Base-by-base conservation (phyloP, 2,113 vertebrate species). In the Sitta europaea region DNA sequence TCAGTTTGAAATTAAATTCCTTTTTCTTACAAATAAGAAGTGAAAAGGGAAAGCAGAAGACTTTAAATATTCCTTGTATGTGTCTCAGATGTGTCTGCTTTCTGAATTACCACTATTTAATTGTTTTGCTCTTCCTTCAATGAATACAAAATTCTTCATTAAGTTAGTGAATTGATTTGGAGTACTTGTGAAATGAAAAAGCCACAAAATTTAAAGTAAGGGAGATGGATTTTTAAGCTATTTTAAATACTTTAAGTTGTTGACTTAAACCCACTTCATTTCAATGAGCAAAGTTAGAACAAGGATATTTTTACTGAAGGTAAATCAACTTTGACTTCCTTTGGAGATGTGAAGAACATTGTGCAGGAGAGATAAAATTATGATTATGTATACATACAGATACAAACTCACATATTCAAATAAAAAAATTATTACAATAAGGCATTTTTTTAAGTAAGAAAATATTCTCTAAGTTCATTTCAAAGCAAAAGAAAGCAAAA, bases 311-410 rank as follows among this genome's bases (percentile, higher is more conserved):
- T 70, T 51, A n/a, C 10, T 45, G 38, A 72, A 42, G 14, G 11
- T 71, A 35, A 67, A 42, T 68, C 23, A 75, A 33, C 4, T 12
- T 82, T 62, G 18, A 31, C 7, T 2, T 86, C 10, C 20, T 74
- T 40, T 74, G 36, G 40, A 73, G n/a, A 79, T 40, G 6, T 27
- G n/a, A 76, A 82, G 86, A 92, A 66, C 36, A 5, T 10, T 79
- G 3, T 61, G 14, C 9, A 45, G 23, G 19, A 58, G 9, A 90
- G 24, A 55, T 4, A 85, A 78, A 79, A 62, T 55, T 72, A 50
- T 17, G 5, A 0, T 1, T 31, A 33, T 0, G 1, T 54, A 50
- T 7, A 71, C 9, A 45, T 45, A 4, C 11, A 82, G 35, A 47
- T 17, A 53, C 5, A 29, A 14, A 28, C 1, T 40, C 6, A 53